phyloP scores from a whole-genome alignment of 2,113 vertebrate genomes.

The Drymodes brunneopygia region DNA sequence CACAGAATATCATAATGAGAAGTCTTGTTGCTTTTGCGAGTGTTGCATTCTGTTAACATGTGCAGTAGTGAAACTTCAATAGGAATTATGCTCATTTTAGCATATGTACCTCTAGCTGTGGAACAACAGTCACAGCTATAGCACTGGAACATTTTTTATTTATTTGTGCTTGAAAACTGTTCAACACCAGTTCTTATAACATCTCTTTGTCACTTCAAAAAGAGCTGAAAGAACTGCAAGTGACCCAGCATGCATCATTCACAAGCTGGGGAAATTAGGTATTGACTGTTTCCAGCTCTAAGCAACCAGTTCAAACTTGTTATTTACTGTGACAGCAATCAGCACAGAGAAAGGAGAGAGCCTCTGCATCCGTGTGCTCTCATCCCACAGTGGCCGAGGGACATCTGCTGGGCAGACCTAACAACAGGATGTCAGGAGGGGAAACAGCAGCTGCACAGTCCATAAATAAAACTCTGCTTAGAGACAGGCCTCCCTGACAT shows the following conservation, averaged over 20 bases:
- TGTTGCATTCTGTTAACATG: not conserved
- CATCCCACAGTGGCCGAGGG: not conserved
- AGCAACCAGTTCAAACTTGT: not conserved
- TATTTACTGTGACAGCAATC: not conserved
- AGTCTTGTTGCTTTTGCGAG: constrained; percentile 16
- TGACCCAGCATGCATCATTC: constrained; percentile 11
- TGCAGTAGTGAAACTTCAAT: not conserved
- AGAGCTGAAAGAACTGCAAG: not conserved
- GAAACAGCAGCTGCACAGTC: not conserved
- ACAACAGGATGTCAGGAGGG: not conserved
- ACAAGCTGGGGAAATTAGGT: constrained; percentile 12
- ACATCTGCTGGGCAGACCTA: constrained; percentile 4
- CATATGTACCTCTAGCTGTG: not conserved
- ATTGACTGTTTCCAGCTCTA: constrained; percentile 31
- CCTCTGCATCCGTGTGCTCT: not conserved
- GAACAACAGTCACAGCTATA: not conserved
- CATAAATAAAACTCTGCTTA: not conserved
- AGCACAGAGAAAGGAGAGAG: not conserved
- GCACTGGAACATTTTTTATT: not conserved
- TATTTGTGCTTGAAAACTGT: constrained; percentile 3
- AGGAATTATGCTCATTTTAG: not conserved
- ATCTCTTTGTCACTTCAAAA: not conserved
- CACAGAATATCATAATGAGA: constrained; percentile 39
- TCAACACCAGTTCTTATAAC: not conserved
- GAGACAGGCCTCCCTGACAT: not conserved